These are phyloP conservation scores for Ganaspis brasiliensis DNA, from an alignment of 2,888 invertebrate species.

Conservation along the genomic window DNA sequence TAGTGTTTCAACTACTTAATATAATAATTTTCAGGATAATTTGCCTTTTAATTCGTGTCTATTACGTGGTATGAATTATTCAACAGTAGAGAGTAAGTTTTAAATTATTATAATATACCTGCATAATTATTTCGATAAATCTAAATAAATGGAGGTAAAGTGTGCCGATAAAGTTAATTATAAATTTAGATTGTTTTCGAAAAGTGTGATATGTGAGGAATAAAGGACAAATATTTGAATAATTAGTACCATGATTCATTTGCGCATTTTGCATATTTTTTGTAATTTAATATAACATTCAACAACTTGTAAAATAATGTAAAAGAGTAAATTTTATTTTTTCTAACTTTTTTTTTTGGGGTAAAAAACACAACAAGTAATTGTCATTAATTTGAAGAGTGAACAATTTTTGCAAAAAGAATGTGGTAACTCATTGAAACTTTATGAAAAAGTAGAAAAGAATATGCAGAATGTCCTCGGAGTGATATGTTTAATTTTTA, in stretches of 20 bases:
- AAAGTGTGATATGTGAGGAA: background rate
- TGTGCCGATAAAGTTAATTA: slow-evolving; percentile 18
- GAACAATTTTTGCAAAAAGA: no score
- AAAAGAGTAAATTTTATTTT: no score
- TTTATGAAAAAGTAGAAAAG: no score
- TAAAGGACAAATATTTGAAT: slow-evolving; percentile 3
- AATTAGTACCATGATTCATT: background rate
- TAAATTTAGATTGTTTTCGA: slow-evolving; percentile 11
- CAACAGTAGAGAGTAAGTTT: background rate
- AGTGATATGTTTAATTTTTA: no score
- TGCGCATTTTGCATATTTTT: background rate
- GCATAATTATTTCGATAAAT: slow-evolving; percentile 25
- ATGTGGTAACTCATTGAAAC: no score
- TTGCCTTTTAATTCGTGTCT: slow-evolving; percentile 24
- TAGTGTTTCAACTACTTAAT: background rate
- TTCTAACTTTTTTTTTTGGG: no score
- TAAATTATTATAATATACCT: slow-evolving; percentile 21
- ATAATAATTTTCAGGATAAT: slow-evolving; percentile 9
- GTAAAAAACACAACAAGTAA: no score
- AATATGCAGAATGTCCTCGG: no score
- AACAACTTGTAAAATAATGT: no score
- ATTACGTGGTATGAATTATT: slow-evolving; percentile 36
- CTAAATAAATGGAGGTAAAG: slow-evolving; percentile 17
- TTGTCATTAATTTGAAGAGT: no score
- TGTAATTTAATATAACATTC: no score